These are phyloP conservation scores for Phortica magna DNA, from an alignment of 2,888 invertebrate genomes.

Conservation along the genomic window DNA sequence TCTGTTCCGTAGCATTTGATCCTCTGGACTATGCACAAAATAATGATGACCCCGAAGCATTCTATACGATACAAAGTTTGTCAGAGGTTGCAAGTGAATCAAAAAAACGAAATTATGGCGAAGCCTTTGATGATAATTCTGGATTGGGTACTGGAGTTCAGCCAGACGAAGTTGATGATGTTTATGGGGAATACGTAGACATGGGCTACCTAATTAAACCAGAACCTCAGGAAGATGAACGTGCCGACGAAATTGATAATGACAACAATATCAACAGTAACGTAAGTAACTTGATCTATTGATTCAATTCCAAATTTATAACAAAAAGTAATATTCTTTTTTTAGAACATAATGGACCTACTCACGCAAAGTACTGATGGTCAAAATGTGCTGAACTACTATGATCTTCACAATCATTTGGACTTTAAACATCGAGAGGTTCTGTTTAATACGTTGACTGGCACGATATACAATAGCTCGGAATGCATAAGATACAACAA, in stretches of 20 bases:
- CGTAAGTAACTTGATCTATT: neutral
- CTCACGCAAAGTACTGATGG: conserved; percentile 3
- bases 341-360: conserved; percentile 12
- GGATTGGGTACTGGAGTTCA: neutral
- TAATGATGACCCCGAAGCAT: neutral
- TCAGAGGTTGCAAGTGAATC: neutral
- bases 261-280: neutral
- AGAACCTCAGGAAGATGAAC: neutral
- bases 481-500: conserved; percentile 9
- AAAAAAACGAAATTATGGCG: conserved; percentile 4
- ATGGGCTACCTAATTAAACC: conserved; percentile 28
- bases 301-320: neutral
- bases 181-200: conserved; percentile 23
- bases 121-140: conserved; percentile 13
- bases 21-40: conserved; percentile 10
- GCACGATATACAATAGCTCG: neutral
- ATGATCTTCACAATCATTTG: conserved; percentile 21
- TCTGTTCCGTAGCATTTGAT: neutral
- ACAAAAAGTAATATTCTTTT: neutral
- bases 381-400: neutral
- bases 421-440: conserved; percentile 18
- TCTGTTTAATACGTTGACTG: conserved; percentile 7
- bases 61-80: neutral
- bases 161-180: neutral
- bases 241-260: neutral